Percentiles rank a stretch among this genome's conserved stretches.
Conservation (phyloP, 2,113 vertebrate genomes). For the Prunella himalayana region DNA sequence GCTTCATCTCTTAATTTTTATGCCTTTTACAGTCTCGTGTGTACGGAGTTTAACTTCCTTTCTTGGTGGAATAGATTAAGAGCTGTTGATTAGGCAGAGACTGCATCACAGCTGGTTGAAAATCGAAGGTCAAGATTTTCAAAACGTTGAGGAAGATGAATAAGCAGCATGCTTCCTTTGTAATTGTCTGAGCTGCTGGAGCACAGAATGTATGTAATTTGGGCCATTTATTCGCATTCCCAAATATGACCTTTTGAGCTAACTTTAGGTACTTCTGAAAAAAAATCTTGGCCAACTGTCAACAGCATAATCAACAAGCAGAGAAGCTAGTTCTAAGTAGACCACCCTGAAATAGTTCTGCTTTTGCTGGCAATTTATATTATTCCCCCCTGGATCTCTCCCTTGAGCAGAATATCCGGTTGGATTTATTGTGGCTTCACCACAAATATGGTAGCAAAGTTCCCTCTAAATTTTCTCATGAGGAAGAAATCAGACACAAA, state of each 20-base stretch:
- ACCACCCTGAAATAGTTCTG: conserved; percentile 51
- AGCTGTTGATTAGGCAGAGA: neutral
- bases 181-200: neutral
- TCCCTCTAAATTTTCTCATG: neutral
- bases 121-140: neutral
- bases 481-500: neutral
- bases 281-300: conserved; percentile 33
- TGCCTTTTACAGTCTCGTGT: neutral
- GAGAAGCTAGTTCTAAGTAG: neutral
- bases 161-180: neutral
- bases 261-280: conserved; percentile 30
- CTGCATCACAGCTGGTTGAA: neutral
- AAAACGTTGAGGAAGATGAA: neutral
- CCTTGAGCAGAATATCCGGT: conserved; percentile 22
- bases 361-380: conserved; percentile 48
- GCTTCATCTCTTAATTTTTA: neutral
- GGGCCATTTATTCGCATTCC: neutral
- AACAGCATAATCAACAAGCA: conserved; percentile 31
- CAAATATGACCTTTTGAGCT: conserved; percentile 8
- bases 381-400: neutral
- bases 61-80: neutral
- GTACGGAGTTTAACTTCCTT: neutral
- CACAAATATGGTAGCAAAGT: neutral
- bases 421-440: conserved; percentile 43
- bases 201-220: neutral